Conservation (phyloP, 2,113 vertebrate species). For the Ophiodon elongatus region DNA sequence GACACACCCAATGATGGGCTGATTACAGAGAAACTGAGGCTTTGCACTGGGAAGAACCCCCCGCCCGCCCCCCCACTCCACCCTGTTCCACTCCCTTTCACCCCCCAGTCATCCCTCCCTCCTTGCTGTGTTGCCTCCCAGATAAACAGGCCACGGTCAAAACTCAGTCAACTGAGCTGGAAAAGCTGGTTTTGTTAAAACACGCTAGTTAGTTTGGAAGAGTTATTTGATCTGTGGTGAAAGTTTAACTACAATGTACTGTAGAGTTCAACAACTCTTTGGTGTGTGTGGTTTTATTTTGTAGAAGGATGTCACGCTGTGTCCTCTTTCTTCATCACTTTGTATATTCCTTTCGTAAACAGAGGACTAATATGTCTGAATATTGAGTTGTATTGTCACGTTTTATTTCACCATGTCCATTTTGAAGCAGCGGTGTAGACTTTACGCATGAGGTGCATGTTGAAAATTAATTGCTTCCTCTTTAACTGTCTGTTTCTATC, state of each 20-base stretch:
- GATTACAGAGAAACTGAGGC: conserved; percentile 84
- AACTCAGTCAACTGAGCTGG: not conserved
- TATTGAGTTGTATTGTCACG: not conserved
- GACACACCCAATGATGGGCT: conserved; percentile 86
- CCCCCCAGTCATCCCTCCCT: not conserved
- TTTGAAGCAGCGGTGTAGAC: not conserved
- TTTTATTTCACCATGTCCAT: not conserved
- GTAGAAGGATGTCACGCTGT: not conserved
- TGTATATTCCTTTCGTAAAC: not conserved
- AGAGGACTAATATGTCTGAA: not conserved
- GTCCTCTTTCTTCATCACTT: not conserved
- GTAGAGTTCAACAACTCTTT: not conserved
- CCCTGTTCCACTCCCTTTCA: not conserved
- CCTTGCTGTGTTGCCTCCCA: conserved; percentile 32
- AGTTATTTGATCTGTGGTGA: not conserved
- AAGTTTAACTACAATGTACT: not conserved
- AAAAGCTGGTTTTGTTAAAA: conserved; percentile 7
- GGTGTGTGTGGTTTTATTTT: not conserved
- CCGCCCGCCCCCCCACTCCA: not conserved
- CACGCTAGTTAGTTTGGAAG: not conserved
- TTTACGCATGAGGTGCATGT: not conserved
- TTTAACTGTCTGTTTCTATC: not conserved
- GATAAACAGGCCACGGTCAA: conserved; percentile 59
- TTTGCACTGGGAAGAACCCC: conserved; percentile 66
- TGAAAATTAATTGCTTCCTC: conserved; percentile 7